Conservation (phyloP, 2,797 vertebrate genomes). For the Xiphophorus birchmanni region DNA sequence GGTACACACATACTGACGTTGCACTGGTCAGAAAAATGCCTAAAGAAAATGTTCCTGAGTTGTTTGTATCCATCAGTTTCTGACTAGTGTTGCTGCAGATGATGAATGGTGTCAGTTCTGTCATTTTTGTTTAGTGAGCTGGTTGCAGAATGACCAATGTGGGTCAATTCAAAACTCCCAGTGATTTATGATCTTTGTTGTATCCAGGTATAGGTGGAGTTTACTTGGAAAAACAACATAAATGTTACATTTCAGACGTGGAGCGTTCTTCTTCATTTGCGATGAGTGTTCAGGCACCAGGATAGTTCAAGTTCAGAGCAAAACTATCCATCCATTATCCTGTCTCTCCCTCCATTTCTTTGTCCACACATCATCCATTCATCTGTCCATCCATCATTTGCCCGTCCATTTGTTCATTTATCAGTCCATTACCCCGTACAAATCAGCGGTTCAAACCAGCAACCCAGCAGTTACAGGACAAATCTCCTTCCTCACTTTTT, state of each 20-base stretch:
- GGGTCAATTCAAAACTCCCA: background rate
- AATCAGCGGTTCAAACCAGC: too few species aligned
- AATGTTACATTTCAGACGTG: background rate
- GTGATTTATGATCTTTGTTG: background rate
- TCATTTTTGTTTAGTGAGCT: background rate
- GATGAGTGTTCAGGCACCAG: background rate
- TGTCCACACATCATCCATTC: background rate
- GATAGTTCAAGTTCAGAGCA: background rate
- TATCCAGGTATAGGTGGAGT: background rate
- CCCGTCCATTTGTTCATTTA: background rate
- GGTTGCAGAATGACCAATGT: background rate
- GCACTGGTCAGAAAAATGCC: background rate
- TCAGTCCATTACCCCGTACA: too few species aligned
- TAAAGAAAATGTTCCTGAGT: background rate
- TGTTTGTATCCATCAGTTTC: background rate
- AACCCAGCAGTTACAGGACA: too few species aligned
- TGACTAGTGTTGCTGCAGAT: background rate
- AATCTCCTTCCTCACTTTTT: background rate
- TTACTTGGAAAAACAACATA: background rate
- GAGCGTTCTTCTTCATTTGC: background rate
- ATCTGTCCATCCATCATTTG: background rate
- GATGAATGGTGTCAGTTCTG: background rate
- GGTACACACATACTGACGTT: conserved; percentile 70
- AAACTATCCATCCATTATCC: background rate
- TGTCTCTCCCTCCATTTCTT: background rate